phyloP scores from a whole-genome alignment of 2,888 invertebrate genomes.

The Teinopalpus imperialis region DNA sequence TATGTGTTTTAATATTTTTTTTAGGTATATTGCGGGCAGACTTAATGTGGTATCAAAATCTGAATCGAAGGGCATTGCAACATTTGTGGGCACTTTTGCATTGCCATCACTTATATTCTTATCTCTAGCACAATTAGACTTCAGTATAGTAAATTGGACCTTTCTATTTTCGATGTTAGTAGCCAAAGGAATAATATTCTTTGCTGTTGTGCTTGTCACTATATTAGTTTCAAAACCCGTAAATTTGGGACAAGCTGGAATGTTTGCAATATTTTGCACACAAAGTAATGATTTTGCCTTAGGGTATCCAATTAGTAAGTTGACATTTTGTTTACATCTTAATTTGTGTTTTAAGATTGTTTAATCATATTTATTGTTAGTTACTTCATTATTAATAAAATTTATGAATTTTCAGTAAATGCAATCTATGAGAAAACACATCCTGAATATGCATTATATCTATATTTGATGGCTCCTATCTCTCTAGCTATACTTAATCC shows the following conservation, averaged over 20 bases:
- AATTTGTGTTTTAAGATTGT: too few species aligned
- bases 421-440: conserved; percentile 93
- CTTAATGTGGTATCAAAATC: conserved; percentile 90
- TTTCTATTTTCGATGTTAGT: conserved; percentile 93
- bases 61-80: conserved; percentile 94
- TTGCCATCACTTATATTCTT: conserved; percentile 95
- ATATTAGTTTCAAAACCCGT: conserved; percentile 90
- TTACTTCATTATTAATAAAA: conserved; percentile 2
- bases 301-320: conserved; percentile 95
- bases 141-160: conserved; percentile 93
- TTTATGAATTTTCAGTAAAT: conserved; percentile 82
- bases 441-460: conserved; percentile 94
- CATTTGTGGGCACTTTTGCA: conserved; percentile 96
- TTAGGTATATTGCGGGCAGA: conserved; percentile 92
- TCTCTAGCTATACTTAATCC: conserved; percentile 96
- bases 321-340: too few species aligned
- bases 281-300: conserved; percentile 99
- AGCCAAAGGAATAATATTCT: conserved; percentile 93
- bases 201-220: conserved; percentile 88
- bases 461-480: conserved; percentile 97
- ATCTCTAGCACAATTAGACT: conserved; percentile 92
- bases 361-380: too few species aligned
- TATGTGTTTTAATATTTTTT: too few species aligned
- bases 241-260: conserved; percentile 92
- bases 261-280: conserved; percentile 97